These are phyloP conservation scores for Corythucha ciliata DNA, from an alignment of 2,888 invertebrate species.

Conservation along the genomic window DNA sequence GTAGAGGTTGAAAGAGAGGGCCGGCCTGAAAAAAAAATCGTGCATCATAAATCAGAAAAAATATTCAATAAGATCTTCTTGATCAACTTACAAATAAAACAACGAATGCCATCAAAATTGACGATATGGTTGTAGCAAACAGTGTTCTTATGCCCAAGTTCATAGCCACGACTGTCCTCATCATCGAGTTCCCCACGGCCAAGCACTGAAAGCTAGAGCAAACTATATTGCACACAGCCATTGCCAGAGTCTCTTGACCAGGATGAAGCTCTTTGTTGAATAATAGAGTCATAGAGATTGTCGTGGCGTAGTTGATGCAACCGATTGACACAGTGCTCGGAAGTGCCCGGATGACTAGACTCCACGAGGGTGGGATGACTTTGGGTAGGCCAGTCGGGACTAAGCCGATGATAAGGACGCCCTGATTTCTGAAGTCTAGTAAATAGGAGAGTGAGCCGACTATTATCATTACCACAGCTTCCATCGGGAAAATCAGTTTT, in stretches of 20 bases:
- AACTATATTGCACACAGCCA: conserved; percentile 25
- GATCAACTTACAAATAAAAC: conserved; percentile 26
- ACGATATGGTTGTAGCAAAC: conserved; percentile 24
- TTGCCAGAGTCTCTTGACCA: conserved; percentile 28
- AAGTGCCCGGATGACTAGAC: conserved; percentile 6
- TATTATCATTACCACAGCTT: conserved; percentile 24
- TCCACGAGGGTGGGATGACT: not conserved
- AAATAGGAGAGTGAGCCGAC: conserved; percentile 23
- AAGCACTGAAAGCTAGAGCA: conserved; percentile 29
- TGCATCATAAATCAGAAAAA: conserved; percentile 11
- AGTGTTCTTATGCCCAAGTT: conserved; percentile 25
- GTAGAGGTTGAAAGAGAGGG: conserved; percentile 26
- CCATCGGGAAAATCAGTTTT: conserved; percentile 25
- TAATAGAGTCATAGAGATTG: conserved; percentile 25
- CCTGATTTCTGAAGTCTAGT: conserved; percentile 16
- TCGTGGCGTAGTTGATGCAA: conserved; percentile 24
- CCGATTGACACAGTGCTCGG: conserved; percentile 22
- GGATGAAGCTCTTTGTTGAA: conserved; percentile 24
- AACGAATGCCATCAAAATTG: conserved; percentile 22
- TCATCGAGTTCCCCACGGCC: conserved; percentile 30
- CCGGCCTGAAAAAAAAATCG: conserved; percentile 20
- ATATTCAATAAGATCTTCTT: not conserved
- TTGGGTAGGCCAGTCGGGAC: conserved; percentile 7
- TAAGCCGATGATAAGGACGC: conserved; percentile 11
- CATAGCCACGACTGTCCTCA: conserved; percentile 27